phyloP scores from a whole-genome alignment of 2,113 vertebrate genomes.

The Ahaetulla prasina region DNA sequence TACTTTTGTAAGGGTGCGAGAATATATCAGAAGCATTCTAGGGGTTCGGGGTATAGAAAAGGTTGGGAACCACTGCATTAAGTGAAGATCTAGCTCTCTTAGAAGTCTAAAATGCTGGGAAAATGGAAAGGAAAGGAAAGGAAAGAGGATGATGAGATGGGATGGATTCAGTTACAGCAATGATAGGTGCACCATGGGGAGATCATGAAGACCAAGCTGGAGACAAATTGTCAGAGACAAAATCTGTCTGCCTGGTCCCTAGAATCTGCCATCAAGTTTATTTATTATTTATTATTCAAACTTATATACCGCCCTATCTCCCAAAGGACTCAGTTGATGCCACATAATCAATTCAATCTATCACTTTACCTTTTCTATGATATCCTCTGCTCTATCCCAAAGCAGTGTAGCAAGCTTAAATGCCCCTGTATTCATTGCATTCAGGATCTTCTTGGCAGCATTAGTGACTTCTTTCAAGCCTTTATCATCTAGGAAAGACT shows the following conservation, averaged over 20 bases:
- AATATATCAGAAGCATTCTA: no score
- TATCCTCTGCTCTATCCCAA: constrained; percentile 77
- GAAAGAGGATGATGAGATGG: background rate
- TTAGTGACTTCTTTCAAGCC: constrained; percentile 80
- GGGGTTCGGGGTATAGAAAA: no score
- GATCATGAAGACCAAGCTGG: background rate
- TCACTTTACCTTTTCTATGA: constrained; percentile 80
- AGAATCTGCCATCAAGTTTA: background rate
- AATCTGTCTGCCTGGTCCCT: background rate
- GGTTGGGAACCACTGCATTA: background rate
- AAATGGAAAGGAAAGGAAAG: background rate
- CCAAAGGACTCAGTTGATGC: no score
- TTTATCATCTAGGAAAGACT: constrained; percentile 90
- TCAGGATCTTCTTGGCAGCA: constrained; percentile 77
- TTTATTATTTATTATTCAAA: no score
- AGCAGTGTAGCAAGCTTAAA: constrained; percentile 82
- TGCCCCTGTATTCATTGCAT: constrained; percentile 71
- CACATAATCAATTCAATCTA: background rate
- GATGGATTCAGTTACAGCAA: background rate
- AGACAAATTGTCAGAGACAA: background rate
- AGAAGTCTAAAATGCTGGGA: background rate
- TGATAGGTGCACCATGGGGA: background rate
- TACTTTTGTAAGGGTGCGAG: no score
- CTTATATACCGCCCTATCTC: no score
- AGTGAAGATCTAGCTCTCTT: background rate